These are phyloP conservation scores for Carduelis carduelis DNA, from an alignment of 2,797 vertebrate genomes.

Conservation along the genomic window DNA sequence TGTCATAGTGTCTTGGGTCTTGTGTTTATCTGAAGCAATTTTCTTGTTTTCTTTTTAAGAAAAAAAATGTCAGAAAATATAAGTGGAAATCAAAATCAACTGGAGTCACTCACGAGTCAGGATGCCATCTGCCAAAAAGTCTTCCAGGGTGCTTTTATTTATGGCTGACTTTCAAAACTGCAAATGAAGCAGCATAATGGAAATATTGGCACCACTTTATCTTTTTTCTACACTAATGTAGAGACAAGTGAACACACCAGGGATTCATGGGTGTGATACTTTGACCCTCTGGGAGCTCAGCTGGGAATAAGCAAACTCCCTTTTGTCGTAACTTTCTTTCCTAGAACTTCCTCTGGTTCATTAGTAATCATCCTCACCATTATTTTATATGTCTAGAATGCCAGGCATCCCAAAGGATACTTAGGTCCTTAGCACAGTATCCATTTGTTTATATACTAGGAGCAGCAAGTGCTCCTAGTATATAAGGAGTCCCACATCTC, in stretches of 20 bases:
- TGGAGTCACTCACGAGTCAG: background rate
- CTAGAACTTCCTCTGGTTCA: background rate
- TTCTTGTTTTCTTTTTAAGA: conserved; percentile 15
- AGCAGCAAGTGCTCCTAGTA: background rate
- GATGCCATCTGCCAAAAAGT: conserved; percentile 36
- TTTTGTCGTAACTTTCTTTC: background rate
- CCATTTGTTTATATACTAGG: background rate
- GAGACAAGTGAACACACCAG: background rate
- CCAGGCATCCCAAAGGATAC: background rate
- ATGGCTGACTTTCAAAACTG: conserved; percentile 34
- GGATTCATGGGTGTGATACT: background rate
- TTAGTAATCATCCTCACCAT: background rate
- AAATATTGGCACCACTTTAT: conserved; percentile 32
- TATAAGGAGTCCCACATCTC: background rate
- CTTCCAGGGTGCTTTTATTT: conserved; percentile 29
- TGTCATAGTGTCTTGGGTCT: conserved; percentile 26
- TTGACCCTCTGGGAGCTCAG: background rate
- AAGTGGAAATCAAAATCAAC: conserved; percentile 34
- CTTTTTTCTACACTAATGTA: background rate
- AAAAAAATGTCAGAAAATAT: background rate
- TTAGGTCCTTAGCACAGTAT: background rate
- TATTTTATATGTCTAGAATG: conserved; percentile 2
- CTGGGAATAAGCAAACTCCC: background rate
- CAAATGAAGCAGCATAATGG: conserved; percentile 17
- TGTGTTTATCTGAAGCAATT: conserved; percentile 45